Base-by-base conservation (phyloP, 1,140 invertebrate genomes). In the Drosophila neocordata region DNA sequence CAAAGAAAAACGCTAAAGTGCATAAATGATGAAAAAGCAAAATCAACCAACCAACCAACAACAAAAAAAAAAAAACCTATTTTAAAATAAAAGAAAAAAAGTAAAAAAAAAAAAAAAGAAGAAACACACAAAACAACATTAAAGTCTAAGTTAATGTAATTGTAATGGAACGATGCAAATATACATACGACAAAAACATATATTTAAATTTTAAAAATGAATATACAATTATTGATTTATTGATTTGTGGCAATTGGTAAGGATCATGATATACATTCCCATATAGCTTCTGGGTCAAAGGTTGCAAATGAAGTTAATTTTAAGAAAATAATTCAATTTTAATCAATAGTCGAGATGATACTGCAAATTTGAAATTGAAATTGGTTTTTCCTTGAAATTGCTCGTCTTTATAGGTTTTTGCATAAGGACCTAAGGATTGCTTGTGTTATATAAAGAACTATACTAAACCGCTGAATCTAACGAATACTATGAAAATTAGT, bases 161-260 rank as follows among this genome's bases (percentile, higher is more conserved):
- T 82, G 79, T 79, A 88, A 82, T 83, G 83, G 83, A 88, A 83
- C 48, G 83, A 88, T 87, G 83, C 82, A 88, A 87, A 87, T 87
- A 88, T 88, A 87, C 70, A 76, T 79, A 87, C 70, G 27, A 78
- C 68, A 82, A 7, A 68, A 38, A 72, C 15, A 60, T 35, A 68
- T 18, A 59, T 59, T 59, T 35, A 69, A 75, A 75, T 75, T 75
- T 74, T 73, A 59, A 60, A 65, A 58, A 20, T 63, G 44, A 53
- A 15, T 13, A 41, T 15, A 58, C 8, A 52, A 20, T 11, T n/a
- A n/a, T 64, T 31, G 9, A 58, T 15, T 51, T 37, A n/a, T 9
- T 38, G 2, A 41, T 3, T 22, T 61, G 31, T 20, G 13, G 4
- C 3, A 4, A 3, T 34, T 35, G 31, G 4, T 15, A 6, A 56